Percentiles rank a stretch among this genome's conserved stretches.
Conservation (phyloP, 2,113 vertebrate genomes). For the Kryptolebias marmoratus region DNA sequence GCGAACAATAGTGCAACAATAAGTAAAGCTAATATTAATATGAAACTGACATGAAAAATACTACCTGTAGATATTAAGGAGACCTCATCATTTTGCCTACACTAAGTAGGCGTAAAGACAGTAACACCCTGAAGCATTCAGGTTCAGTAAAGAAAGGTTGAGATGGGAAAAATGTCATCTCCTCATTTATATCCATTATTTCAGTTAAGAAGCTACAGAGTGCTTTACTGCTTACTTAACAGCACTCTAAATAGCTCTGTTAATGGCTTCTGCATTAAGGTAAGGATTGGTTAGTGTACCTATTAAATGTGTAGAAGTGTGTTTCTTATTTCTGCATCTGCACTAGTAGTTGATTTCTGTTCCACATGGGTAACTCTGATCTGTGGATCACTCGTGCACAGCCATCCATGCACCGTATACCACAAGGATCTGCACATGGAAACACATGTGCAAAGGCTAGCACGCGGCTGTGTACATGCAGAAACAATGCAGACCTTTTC, state of each 20-base stretch:
- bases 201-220: not conserved
- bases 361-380: constrained; percentile 48
- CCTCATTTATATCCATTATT: not conserved
- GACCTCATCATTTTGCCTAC: too few relatives aligned
- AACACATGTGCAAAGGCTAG: not conserved
- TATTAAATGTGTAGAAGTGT: constrained; percentile 1
- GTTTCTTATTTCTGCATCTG: constrained; percentile 11
- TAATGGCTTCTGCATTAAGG: constrained; percentile 3
- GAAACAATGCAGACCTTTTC: constrained; percentile 33
- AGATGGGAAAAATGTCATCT: not conserved
- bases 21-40: too few relatives aligned
- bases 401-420: not conserved
- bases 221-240: constrained; percentile 4
- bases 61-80: too few relatives aligned
- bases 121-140: not conserved
- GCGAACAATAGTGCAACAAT: too few relatives aligned
- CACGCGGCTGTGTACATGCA: not conserved
- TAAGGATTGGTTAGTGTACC: not conserved
- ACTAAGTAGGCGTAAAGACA: not conserved
- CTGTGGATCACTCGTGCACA: constrained; percentile 20
- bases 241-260: not conserved
- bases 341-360: constrained; percentile 13
- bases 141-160: not conserved
- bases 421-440: constrained; percentile 18
- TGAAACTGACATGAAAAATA: too few relatives aligned